A percentile compares a stretch with the other conserved stretches of the same genome.
Conservation (phyloP, 2,113 vertebrate species). For the Eublepharis macularius region DNA sequence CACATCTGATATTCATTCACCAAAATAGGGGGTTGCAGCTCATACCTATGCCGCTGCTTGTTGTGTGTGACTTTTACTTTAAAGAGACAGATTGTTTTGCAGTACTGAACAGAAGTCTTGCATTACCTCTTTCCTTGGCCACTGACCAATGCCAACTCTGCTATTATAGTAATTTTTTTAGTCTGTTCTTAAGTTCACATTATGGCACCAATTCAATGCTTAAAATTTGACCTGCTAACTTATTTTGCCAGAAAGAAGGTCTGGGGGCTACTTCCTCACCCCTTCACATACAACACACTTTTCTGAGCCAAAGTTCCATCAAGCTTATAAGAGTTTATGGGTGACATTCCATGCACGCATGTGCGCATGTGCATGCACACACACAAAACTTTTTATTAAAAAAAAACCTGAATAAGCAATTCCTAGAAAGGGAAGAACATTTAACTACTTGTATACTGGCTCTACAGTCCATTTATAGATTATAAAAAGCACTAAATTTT, state of each 20-base stretch:
- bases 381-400: background rate
- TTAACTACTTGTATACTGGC: background rate
- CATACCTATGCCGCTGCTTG: too few relatives aligned
- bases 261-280: too few relatives aligned
- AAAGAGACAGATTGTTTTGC: background rate
- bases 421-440: background rate
- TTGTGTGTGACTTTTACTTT: background rate
- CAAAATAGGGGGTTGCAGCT: background rate
- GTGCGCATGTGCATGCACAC: too few relatives aligned
- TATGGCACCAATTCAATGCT: background rate
- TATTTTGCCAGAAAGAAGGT: too few relatives aligned
- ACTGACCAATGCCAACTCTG: background rate
- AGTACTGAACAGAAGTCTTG: background rate
- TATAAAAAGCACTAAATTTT: background rate
- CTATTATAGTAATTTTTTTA: background rate
- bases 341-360: too few relatives aligned
- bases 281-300: too few relatives aligned
- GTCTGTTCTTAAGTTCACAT: background rate
- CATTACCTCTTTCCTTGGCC: background rate
- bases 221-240: too few relatives aligned
- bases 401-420: background rate
- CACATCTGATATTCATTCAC: background rate
- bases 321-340: too few relatives aligned
- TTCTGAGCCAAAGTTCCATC: too few relatives aligned
- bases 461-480: background rate